phyloP scores from a whole-genome alignment of 30 jellyfish, hydroid and myxozoan species.

The Turritopsis rubra region DNA sequence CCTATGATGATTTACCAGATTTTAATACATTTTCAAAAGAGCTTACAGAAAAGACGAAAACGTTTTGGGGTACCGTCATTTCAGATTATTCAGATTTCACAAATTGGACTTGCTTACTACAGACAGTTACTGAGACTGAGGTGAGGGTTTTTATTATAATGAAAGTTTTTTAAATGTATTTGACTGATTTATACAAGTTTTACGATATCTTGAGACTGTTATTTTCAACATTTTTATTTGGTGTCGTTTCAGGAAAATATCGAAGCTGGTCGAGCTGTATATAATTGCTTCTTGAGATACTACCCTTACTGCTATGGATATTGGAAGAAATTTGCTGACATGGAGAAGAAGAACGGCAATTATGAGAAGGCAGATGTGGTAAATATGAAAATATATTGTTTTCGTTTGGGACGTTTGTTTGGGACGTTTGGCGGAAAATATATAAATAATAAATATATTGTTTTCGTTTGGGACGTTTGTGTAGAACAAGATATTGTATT shows the following conservation, averaged over 20 bases:
- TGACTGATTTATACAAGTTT: too few relatives aligned
- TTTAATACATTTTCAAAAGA: slow-evolving; percentile 12
- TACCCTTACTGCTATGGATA: slow-evolving; percentile 94
- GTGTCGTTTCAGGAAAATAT: slow-evolving; percentile 47
- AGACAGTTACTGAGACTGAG: slow-evolving; percentile 69
- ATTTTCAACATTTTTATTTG: too few relatives aligned
- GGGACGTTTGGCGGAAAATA: too few relatives aligned
- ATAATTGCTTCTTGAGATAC: slow-evolving; percentile 53
- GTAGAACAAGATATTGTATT: too few relatives aligned
- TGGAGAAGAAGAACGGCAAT: slow-evolving; percentile 69
- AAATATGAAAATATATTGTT: too few relatives aligned
- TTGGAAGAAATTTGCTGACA: slow-evolving; percentile 90
- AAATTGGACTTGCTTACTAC: slow-evolving; percentile 81
- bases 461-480: too few relatives aligned
- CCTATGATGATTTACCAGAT: slow-evolving; percentile 29
- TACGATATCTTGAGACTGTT: too few relatives aligned
- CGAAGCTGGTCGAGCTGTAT: slow-evolving; percentile 60
- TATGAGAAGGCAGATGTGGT: slow-evolving; percentile 39
- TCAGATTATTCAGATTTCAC: slow-evolving; percentile 57
- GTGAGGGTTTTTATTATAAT: slow-evolving; percentile 29
- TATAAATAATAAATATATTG: too few relatives aligned
- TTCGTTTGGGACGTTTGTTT: too few relatives aligned
- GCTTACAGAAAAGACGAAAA: slow-evolving; percentile 24
- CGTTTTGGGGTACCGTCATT: slow-evolving; percentile 61
- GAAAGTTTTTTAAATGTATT: too few relatives aligned